Evolutionary conservation across 2,113 vertebrate genomes (phyloP), one percentile per base, ranked within the genome.

Genomic region (Paralichthys olivaceus): DNA sequence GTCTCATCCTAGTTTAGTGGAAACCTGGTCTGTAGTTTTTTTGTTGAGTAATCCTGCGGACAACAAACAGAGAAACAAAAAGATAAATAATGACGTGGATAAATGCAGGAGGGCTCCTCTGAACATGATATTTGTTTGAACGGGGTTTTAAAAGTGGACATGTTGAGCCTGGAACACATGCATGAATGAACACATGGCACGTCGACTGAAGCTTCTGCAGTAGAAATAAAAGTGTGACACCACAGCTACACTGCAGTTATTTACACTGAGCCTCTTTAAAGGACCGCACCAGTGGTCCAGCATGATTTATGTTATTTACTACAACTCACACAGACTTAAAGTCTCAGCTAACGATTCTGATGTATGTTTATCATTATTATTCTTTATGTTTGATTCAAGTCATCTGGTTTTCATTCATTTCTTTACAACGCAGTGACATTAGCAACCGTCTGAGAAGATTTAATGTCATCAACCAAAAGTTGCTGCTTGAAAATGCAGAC

Each of bases 201-300:
- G 56, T 73, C 28, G 47, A 72, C 29, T 14, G 23, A 25, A 12
- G 34, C n/a, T n/a, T n/a, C n/a, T 37, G 14, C 51, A 53, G 47
- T 2, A 23, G 49, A 55, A 53, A 26, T 26, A 58, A 19, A 28
- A 34, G 40, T 59, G 7, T 3, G 17, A 40, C 12, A 20, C 5
- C 20, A 40, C 58, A 45, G 34, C 34, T 61, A 1, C 54, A 19
- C 56, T 34, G 40, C 55, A 32, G 4, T 12, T 45, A 4, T 45
- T 58, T 70, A 58, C 54, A 40, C n/a, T 25, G 28, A 29, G n/a
- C 47, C 64, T 25, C 12, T 29, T 58, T 28, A 43, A 43, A 56
- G 32, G 4, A 37, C 49, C 23, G 9, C 51, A 40, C 2, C 29
- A 57, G 19, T 37, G 37, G 34, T 56, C 45, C 7, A 25, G 13